These are phyloP conservation scores for Phylloscopus collybita DNA, from an alignment of 2,797 vertebrate genomes.

Conservation along the genomic window DNA sequence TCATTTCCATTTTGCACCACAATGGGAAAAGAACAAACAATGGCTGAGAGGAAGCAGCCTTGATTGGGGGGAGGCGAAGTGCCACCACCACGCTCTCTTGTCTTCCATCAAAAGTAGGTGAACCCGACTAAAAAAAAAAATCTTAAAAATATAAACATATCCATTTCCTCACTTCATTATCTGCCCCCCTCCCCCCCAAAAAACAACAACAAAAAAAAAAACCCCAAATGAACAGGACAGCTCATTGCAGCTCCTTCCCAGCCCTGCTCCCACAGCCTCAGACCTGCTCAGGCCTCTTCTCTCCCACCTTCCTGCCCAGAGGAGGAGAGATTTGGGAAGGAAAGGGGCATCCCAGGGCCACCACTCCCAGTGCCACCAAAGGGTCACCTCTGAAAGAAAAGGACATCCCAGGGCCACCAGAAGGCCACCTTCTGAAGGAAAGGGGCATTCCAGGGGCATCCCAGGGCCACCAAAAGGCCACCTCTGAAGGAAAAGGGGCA, in stretches of 20 bases:
- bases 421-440: too few relatives aligned
- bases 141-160: neutral
- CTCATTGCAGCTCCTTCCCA: neutral
- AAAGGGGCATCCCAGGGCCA: too few relatives aligned
- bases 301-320: neutral
- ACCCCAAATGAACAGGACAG: neutral
- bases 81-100: neutral
- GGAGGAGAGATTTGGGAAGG: neutral
- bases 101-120: neutral
- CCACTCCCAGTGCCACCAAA: too few relatives aligned
- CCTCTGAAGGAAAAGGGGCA: fast-evolving
- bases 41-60: constrained; percentile 32
- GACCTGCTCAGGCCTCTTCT: fast-evolving
- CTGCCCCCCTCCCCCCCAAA: fast-evolving
- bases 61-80: neutral
- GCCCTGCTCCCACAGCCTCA: neutral
- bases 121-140: neutral
- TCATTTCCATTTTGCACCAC: neutral
- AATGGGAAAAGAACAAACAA: neutral
- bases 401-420: too few relatives aligned
- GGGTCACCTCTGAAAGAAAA: too few relatives aligned
- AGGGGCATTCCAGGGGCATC: too few relatives aligned
- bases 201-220: too few relatives aligned
- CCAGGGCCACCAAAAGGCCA: too few relatives aligned
- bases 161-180: neutral